Evolutionary conservation across 2,797 vertebrate species (phyloP), one percentile per base, ranked within the genome.

Genomic region (Scomberomorus guttatus): DNA sequence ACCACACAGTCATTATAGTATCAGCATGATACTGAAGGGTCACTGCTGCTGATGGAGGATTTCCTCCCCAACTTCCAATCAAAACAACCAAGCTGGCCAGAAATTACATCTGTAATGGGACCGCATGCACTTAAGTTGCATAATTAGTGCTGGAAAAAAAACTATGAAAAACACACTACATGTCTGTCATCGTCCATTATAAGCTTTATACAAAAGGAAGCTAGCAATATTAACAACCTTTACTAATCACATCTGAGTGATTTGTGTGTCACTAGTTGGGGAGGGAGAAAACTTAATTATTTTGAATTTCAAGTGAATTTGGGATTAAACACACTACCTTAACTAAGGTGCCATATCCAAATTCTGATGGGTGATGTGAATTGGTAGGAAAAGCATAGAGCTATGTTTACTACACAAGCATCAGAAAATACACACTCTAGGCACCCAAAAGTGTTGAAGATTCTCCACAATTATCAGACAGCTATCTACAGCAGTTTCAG

Each of bases 41-140:
- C 29, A 18, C 44, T 73, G 44, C 22, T 22, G 37, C 27, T 44
- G 50, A n/a, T 50, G 48, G 6, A 57, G 34, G 66, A 59, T 71
- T 54, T 72, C 55, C 59, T 75, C 59, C 18, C 12, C 37, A 72
- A 75, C 66, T 61, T 63, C 24, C 18, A 67, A 63, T 56, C 37
- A 59, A 64, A 72, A 52, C 50, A 61, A 48, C 65, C 42, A 54
- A 44, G 17, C 34, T 59, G 48, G 63, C 56, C 18, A 37, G 32
- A 64, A 14, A 27, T 52, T n/a, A 37, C 61, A 76, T 56, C 50
- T 44, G 44, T 44, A 78, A 59, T 17, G 18, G 29, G 20, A 25
- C 10, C n/a, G 11, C 14, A 39, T 64, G 46, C 56, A 50, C 7
- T 46, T 72, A 24, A 34, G 29, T 66, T 7, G 24, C 17, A 22